Conservation (phyloP, 2,797 vertebrate genomes). For the Ateles fusciceps region DNA sequence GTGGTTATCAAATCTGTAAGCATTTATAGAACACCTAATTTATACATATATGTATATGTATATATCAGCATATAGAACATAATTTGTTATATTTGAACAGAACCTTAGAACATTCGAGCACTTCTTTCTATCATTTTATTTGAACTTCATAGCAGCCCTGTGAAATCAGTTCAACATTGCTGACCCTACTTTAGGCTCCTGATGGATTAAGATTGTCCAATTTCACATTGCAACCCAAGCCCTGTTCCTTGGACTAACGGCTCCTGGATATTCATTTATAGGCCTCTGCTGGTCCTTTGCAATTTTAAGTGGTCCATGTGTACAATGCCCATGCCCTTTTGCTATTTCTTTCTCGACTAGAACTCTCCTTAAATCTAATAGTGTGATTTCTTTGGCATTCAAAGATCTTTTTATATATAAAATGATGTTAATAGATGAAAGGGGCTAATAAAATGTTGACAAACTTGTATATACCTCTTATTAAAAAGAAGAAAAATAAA, state of each 20-base stretch:
- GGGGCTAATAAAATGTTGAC: neutral
- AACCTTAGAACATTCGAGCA: neutral
- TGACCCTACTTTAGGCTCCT: neutral
- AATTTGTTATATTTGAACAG: neutral
- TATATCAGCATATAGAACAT: neutral
- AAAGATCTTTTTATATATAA: neutral
- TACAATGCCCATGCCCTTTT: neutral
- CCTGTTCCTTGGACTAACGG: neutral
- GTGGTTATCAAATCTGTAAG: neutral
- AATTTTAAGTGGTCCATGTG: neutral
- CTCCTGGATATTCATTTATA: neutral
- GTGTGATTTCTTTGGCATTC: neutral
- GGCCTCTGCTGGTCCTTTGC: neutral
- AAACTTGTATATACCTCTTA: neutral
- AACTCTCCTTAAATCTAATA: neutral
- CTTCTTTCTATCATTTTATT: neutral
- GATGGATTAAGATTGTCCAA: neutral
- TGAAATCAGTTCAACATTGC: neutral
- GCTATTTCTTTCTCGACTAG: neutral
- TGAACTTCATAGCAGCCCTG: neutral
- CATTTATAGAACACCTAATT: neutral
- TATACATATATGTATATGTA: neutral
- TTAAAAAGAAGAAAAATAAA: neutral
- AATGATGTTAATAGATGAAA: conserved; percentile 16
- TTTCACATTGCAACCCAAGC: neutral